Base-by-base conservation (phyloP, 2,113 vertebrate genomes). In the Anthoscopus minutus region DNA sequence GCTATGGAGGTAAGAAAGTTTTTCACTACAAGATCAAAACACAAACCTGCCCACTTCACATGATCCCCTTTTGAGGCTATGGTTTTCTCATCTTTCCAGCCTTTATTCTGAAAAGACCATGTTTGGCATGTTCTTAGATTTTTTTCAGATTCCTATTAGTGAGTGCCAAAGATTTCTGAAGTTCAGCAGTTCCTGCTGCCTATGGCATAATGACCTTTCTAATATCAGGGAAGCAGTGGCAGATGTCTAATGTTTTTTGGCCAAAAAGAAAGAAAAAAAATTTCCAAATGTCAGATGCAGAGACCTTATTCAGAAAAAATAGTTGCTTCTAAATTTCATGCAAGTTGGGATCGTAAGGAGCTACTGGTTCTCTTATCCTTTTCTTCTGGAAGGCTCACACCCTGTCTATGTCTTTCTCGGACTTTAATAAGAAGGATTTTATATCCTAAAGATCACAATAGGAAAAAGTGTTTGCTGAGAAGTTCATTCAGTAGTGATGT, bases 101-200 rank as follows among this genome's bases (percentile, higher is more conserved):
- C n/a, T 25, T 65, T 87, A 13, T 64, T 79, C 40, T 82, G 42
- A 69, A 82, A 91, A 72, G 40, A 71, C 4, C 2, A 0, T 15
- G 40, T 76, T 69, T 87, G 70, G 48, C 57, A 76, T 69, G 22
- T 61, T 87, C 28, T 95, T 64, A 37, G 53, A 9, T 38, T 91
- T 78, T 90, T 94, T 93, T 85, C 45, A 10, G 27, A 56, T 84
- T 76, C 47, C 31, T 24, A 23, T 31, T 67, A 84, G 44, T 2
- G 44, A 87, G 10, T 89, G 57, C 53, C 73, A 76, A 87, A 72
- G 37, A 56, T 79, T 89, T 86, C 60, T 79, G 81, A 42, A 86
- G 56, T 76, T 83, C 64, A 62, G 42, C 48, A 64, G 56, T 71
- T 87, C 38, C 61, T 89, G 38, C 47, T 92, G 60, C 31, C 48